Conservation (phyloP, 2,888 invertebrate species). For the Chromoteleia sp. region DNA sequence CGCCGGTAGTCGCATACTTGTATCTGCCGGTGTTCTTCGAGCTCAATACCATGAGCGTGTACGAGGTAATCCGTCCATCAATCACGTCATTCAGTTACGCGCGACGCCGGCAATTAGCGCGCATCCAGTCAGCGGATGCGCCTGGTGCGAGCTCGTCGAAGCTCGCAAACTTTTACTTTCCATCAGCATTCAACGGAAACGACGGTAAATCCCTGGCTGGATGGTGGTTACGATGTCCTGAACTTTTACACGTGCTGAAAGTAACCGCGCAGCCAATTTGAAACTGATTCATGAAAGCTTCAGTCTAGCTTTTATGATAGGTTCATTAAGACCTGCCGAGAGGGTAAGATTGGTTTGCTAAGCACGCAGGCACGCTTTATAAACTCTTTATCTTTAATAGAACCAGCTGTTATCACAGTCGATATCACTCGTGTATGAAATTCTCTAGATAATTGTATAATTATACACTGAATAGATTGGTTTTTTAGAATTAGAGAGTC, state of each 20-base stretch:
- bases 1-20: constrained; percentile 91
- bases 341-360: no score
- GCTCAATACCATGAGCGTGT: constrained; percentile 93
- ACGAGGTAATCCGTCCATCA: constrained; percentile 87
- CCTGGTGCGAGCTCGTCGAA: constrained; percentile 8
- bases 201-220: not conserved
- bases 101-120: constrained; percentile 46
- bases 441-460: no score
- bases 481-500: no score
- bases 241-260: not conserved
- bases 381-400: no score
- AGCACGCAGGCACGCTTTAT: no score
- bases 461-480: no score
- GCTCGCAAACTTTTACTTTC: constrained; percentile 36
- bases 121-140: no score
- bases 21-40: constrained; percentile 95
- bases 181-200: not conserved
- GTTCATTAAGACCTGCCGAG: no score
- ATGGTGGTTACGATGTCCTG: not conserved
- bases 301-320: no score
- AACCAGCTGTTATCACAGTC: no score
- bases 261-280: not conserved
- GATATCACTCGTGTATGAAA: no score
- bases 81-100: constrained; percentile 45
- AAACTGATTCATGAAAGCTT: not conserved